These are phyloP conservation scores for Brachionus sp. DNA, from an alignment of 1,140 invertebrate species.

Conservation along the genomic window DNA sequence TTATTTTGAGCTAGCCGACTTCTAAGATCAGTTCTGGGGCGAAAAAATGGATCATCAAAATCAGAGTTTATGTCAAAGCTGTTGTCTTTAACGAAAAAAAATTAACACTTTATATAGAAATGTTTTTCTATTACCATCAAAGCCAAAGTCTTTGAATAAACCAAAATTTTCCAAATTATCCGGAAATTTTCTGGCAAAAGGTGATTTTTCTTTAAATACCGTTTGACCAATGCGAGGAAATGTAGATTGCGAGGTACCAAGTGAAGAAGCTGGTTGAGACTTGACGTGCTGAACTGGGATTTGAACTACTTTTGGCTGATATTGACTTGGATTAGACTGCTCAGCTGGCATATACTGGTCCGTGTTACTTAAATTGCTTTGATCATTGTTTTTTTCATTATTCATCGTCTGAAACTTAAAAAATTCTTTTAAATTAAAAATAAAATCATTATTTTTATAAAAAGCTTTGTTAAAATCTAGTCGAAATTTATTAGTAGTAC, in stretches of 20 bases:
- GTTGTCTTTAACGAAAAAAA: not conserved
- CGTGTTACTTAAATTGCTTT: not conserved
- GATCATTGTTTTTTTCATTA: constrained; percentile 13
- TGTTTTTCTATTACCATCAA: not conserved
- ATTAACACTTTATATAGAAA: not conserved
- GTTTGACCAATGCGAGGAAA: not conserved
- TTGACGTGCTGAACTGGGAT: constrained; percentile 10
- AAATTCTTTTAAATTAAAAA: not conserved
- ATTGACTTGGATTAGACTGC: not conserved
- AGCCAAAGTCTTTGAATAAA: not conserved
- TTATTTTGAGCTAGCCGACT: not conserved
- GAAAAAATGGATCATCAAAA: not conserved
- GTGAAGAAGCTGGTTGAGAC: not conserved
- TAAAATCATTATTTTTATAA: not conserved
- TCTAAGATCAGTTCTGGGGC: not conserved
- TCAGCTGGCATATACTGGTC: not conserved
- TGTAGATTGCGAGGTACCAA: not conserved
- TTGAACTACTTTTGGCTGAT: not conserved
- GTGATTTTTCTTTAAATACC: not conserved
- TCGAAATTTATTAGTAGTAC: not conserved
- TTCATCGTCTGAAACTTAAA: constrained; percentile 25
- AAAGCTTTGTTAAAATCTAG: not conserved
- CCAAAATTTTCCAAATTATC: not conserved
- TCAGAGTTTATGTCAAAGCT: not conserved
- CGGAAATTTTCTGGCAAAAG: not conserved